Base-by-base conservation (phyloP, 2,797 vertebrate genomes). In the Lophius americanus region DNA sequence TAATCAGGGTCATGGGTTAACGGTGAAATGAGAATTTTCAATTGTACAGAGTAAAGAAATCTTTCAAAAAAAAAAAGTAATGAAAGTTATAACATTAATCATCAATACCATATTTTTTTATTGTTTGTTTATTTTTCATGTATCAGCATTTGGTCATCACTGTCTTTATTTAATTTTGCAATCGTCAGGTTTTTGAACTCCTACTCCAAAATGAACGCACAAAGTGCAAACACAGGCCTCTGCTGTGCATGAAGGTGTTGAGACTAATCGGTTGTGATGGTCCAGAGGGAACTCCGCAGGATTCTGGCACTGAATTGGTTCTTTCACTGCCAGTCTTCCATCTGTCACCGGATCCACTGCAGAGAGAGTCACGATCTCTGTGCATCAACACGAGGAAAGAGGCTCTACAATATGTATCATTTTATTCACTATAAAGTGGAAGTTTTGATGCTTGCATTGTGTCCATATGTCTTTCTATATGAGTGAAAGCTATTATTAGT, bases 341-440 rank as follows among this genome's bases (percentile, higher is more conserved):
- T 93, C 91, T 93, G 92, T 74, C 71, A 59, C 89, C 90, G 78
- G 89, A 92, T 83, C 61, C 85, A 75, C 79, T 9, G 51, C 79
- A 13, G 75, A 60, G 86, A 60, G 43, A 37, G 5, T 10, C 63
- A 35, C 0, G 6, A 46, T 35, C 9, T 5, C 52, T 39, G 46
- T 53, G 50, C 37, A 51, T 56, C 78, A 66, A 50, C 7, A 2
- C 3, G 12, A 56, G 2, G 14, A 46, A 38, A 47, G 23, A 33
- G 9, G 47, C 57, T 51, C 23, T 23, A 23, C 23, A 23, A 6
- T 38, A 32, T 5, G n/a, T 42, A 9, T 37, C 36, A 5, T 50
- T 54, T 36, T 33, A 50, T 23, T 23, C 23, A 6, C 7, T 5
- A 46, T 65, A 53, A 49, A 43, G 8, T 35, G 39, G n/a, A 33